These are phyloP conservation scores for Bryconaethiops microstoma DNA, from an alignment of 2,797 vertebrate species.

Conservation along the genomic window DNA sequence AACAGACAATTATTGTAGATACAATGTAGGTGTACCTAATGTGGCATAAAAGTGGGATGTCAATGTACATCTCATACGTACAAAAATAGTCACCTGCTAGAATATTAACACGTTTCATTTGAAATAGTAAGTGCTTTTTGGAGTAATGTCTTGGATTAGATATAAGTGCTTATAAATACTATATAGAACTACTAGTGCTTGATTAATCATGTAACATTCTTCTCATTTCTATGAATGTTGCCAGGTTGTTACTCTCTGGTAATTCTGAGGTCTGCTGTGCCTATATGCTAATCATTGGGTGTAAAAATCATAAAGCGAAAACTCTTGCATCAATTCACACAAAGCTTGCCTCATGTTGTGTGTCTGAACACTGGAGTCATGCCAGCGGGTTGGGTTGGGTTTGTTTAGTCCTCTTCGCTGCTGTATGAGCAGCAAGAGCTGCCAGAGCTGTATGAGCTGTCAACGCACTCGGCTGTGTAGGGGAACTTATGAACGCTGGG, in stretches of 20 bases:
- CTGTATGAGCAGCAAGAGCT: constrained; percentile 76
- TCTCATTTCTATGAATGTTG: neutral
- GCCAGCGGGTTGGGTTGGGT: neutral
- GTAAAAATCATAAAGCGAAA: no score
- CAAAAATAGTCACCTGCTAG: constrained; percentile 7
- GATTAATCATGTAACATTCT: neutral
- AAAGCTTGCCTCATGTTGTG: neutral
- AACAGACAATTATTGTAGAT: no score
- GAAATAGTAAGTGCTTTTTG: neutral
- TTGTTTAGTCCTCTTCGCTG: constrained; percentile 88
- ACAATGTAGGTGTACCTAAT: no score
- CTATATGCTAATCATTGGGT: neutral
- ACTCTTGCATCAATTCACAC: neutral
- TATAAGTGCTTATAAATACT: constrained; percentile 40
- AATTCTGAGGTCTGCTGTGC: neutral
- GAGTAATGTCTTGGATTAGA: neutral
- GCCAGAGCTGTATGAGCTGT: constrained; percentile 86
- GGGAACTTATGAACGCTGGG: constrained; percentile 89
- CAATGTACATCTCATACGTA: constrained; percentile 14
- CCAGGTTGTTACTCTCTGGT: neutral
- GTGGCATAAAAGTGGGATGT: no score
- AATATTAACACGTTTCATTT: neutral
- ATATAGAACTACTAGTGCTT: constrained; percentile 28
- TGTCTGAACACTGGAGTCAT: neutral
- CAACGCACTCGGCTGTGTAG: constrained; percentile 89